Evolutionary conservation across 2,797 vertebrate species (phyloP).

Genomic region (Allenopithecus nigroviridis): DNA sequence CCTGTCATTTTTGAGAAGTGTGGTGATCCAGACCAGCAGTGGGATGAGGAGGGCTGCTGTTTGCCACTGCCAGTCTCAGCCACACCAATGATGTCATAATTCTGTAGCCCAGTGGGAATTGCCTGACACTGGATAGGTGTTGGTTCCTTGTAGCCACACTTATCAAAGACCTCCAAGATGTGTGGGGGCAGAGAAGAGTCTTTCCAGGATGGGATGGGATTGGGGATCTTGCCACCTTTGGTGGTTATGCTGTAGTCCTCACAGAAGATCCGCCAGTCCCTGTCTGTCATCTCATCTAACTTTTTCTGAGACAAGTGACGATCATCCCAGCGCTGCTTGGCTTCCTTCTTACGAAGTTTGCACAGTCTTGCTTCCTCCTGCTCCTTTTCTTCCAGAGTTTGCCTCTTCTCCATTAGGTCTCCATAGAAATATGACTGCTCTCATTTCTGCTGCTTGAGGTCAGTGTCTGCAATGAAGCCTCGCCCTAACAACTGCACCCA

Average conservation of each 20-base stretch:
- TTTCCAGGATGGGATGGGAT: conserved; percentile 99
- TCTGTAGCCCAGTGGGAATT: conserved; percentile 98
- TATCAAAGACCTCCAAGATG: conserved; percentile 98
- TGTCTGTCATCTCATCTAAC: conserved; percentile 98
- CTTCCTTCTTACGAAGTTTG: conserved; percentile 97
- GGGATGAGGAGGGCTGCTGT: conserved; percentile 98
- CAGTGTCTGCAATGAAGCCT: conserved; percentile 97
- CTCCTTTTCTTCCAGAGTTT: conserved; percentile 97
- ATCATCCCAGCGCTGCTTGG: conserved; percentile 98
- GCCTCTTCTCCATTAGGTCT: conserved; percentile 97
- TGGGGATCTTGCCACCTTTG: conserved; percentile 98
- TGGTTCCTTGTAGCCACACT: conserved; percentile 98
- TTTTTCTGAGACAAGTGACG: conserved; percentile 99
- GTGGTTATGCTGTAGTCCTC: conserved; percentile 99
- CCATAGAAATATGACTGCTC: conserved; percentile 98
- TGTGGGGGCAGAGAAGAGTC: conserved; percentile 94
- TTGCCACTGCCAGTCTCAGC: conserved; percentile 98
- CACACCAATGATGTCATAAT: conserved; percentile 98
- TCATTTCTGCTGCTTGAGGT: conserved; percentile 97
- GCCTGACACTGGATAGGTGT: conserved; percentile 98
- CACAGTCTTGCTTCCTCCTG: conserved; percentile 95
- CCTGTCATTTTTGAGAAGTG: conserved; percentile 96
- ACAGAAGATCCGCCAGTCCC: conserved; percentile 98
- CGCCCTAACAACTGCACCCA: conserved; percentile 95
- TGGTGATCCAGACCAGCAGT: conserved; percentile 97